These are phyloP conservation scores for Oryzias sinensis DNA, from an alignment of 2,797 vertebrate species.

Conservation along the genomic window DNA sequence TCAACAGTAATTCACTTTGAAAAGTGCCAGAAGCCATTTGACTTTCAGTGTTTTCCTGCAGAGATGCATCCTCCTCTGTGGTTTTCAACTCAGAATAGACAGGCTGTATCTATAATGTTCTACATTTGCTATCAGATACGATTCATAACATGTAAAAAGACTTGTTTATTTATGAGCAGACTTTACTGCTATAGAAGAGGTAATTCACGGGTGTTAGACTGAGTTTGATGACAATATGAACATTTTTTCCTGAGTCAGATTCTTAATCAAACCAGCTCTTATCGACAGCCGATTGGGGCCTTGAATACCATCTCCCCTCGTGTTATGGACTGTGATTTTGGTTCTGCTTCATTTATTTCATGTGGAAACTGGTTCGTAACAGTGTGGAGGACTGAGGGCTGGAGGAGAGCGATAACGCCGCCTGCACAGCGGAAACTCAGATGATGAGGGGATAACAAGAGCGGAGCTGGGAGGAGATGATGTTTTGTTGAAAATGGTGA, in stretches of 20 bases:
- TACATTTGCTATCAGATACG: neutral
- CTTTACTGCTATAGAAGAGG: slow-evolving; percentile 12
- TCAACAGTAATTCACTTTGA: slow-evolving; percentile 64
- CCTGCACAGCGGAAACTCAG: slow-evolving; percentile 26
- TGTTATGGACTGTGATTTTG: slow-evolving; percentile 30
- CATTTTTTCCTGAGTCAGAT: slow-evolving; percentile 17
- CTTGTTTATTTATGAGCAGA: slow-evolving; percentile 55
- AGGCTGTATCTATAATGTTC: neutral
- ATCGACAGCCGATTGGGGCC: slow-evolving; percentile 20
- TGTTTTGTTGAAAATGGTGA: slow-evolving; percentile 35
- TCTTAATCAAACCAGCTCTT: slow-evolving; percentile 14
- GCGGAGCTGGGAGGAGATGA: neutral
- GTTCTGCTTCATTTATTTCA: slow-evolving; percentile 47
- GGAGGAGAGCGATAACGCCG: slow-evolving; percentile 62
- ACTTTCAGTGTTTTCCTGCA: slow-evolving; percentile 53
- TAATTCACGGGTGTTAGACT: slow-evolving; percentile 10
- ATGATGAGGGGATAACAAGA: slow-evolving; percentile 41
- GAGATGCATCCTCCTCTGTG: slow-evolving; percentile 21
- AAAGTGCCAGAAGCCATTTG: slow-evolving; percentile 57
- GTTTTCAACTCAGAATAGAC: slow-evolving; percentile 1
- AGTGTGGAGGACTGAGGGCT: slow-evolving; percentile 48
- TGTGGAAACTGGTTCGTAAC: slow-evolving; percentile 29
- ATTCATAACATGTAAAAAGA: too few relatives aligned
- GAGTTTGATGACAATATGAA: slow-evolving; percentile 1
- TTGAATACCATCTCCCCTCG: slow-evolving; percentile 32